phyloP scores from a whole-genome alignment of 2,113 vertebrate genomes.

The Ictalurus punctatus region DNA sequence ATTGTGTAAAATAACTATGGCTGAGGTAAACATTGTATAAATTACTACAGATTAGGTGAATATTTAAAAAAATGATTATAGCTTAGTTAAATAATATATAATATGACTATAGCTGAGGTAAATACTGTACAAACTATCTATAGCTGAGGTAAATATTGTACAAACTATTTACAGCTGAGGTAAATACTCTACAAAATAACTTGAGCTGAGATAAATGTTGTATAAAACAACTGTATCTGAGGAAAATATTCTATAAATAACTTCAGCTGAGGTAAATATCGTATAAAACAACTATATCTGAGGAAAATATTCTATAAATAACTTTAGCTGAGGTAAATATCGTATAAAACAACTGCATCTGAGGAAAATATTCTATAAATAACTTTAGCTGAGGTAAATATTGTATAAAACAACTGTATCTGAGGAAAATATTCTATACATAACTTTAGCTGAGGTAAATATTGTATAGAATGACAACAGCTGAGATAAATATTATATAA shows the following conservation, averaged over 20 bases:
- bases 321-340: neutral
- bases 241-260: neutral
- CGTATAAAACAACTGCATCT: neutral
- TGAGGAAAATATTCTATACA: neutral
- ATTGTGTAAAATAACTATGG: neutral
- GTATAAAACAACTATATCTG: neutral
- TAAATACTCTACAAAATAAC: neutral
- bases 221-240: neutral
- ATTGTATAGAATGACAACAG: neutral
- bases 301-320: neutral
- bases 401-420: neutral
- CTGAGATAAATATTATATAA: neutral
- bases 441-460: neutral
- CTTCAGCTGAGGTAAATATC: neutral
- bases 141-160: neutral
- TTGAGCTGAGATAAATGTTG: neutral
- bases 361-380: too few species aligned
- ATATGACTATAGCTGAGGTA: neutral
- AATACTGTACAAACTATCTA: neutral
- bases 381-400: too few species aligned
- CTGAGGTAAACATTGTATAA: neutral
- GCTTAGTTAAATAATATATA: neutral
- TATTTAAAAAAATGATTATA: neutral
- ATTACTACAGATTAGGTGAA: neutral
- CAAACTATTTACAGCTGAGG: neutral